These are phyloP conservation scores for Alligator mississippiensis DNA, from an alignment of 2,113 vertebrate genomes.

Conservation along the genomic window DNA sequence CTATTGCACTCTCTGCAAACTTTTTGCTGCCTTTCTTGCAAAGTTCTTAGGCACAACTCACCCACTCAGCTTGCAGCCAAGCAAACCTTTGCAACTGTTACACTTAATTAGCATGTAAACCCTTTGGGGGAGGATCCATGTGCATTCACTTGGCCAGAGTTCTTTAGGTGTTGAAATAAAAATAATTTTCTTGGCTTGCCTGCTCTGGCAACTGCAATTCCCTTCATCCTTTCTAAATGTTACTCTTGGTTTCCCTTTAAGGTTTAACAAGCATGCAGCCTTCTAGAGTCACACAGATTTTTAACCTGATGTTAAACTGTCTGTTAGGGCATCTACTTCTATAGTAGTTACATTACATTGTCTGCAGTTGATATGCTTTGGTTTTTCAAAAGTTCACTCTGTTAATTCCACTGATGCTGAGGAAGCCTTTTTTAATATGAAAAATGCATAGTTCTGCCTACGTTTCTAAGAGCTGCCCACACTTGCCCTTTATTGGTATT, in stretches of 20 bases:
- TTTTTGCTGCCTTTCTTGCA: too few species aligned
- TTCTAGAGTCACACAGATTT: too few species aligned
- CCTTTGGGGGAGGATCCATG: too few species aligned
- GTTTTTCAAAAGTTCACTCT: neutral
- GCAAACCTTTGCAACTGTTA: too few species aligned
- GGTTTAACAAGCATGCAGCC: too few species aligned
- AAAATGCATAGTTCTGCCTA: neutral
- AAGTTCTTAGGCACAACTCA: too few species aligned
- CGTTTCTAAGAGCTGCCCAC: neutral
- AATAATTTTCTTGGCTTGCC: neutral
- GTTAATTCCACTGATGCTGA: neutral
- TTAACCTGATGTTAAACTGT: neutral
- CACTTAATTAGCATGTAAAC: too few species aligned
- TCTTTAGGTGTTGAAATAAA: neutral
- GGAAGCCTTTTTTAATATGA: neutral
- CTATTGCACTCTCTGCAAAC: too few species aligned
- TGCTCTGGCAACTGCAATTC: neutral
- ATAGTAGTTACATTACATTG: neutral
- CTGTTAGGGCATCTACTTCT: neutral
- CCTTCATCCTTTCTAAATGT: neutral
- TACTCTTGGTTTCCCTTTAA: neutral
- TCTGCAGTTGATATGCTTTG: rapidly evolving
- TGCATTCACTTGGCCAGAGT: too few species aligned
- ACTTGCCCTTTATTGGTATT: neutral
- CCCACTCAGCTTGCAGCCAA: too few species aligned